A percentile compares a stretch with the other conserved stretches of the same genome.
phyloP scores from a whole-genome alignment of 2,113 vertebrate genomes.

The Oostethus manadensis region DNA sequence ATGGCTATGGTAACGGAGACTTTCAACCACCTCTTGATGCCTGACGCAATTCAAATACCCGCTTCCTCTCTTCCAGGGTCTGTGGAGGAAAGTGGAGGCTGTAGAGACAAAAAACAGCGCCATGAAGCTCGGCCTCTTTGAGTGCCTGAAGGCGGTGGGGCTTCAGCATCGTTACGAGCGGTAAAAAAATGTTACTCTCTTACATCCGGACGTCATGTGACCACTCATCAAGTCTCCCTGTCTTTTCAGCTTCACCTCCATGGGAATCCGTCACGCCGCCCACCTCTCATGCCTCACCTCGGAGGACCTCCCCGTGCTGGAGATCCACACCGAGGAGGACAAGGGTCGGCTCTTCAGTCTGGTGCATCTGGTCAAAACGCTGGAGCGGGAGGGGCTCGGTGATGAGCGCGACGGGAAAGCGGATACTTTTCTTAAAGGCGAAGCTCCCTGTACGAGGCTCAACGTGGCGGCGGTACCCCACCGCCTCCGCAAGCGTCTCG shows the following conservation, averaged over 20 bases:
- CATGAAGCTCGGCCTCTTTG: conserved; percentile 80
- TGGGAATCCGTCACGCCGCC: conserved; percentile 73
- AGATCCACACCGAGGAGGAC: conserved; percentile 77
- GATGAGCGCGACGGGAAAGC: neutral
- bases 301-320: conserved; percentile 80
- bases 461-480: too few relatives aligned
- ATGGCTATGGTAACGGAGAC: neutral
- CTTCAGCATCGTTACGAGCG: conserved; percentile 80
- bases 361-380: conserved; percentile 78
- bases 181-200: conserved; percentile 52
- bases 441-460: too few relatives aligned
- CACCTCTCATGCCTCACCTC: conserved; percentile 77
- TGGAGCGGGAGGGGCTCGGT: conserved; percentile 53
- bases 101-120: conserved; percentile 3
- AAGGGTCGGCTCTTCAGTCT: conserved; percentile 81
- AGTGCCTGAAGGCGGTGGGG: conserved; percentile 81
- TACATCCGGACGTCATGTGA: neutral
- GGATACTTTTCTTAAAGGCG: too few relatives aligned
- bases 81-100: conserved; percentile 11
- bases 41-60: conserved; percentile 10
- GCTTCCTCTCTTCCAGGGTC: neutral
- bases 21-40: neutral
- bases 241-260: conserved; percentile 64
- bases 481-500: neutral
- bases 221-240: neutral